Evolutionary conservation across 2,797 vertebrate genomes (phyloP).

Genomic region (Xenops minutus): DNA sequence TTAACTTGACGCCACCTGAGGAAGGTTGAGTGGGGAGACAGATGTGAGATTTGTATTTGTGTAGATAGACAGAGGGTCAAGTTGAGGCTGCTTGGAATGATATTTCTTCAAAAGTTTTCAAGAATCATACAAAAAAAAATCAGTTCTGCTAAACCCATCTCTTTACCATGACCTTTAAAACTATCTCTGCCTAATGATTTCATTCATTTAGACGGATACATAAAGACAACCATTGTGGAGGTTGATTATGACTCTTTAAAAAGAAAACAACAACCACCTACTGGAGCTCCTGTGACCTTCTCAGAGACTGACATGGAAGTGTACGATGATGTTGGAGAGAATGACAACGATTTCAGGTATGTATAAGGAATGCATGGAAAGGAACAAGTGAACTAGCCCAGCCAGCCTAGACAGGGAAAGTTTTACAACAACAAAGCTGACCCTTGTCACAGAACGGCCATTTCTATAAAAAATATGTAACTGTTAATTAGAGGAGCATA

Average conservation of each 20-base stretch:
- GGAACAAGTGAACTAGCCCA: not conserved
- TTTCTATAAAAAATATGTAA: not conserved
- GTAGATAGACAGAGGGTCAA: not conserved
- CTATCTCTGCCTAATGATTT: not conserved
- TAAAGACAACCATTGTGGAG: slow-evolving; percentile 87
- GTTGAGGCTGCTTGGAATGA: not conserved
- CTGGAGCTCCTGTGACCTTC: not conserved
- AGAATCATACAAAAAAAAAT: not conserved
- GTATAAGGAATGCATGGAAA: not conserved
- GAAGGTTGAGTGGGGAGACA: not conserved
- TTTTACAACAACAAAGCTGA: not conserved
- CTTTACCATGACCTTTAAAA: not conserved
- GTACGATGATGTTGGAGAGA: slow-evolving; percentile 87
- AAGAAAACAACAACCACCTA: slow-evolving; percentile 68
- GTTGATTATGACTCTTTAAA: slow-evolving; percentile 87
- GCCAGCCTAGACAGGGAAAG: not conserved
- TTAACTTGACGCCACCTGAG: not conserved
- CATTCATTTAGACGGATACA: slow-evolving; percentile 85
- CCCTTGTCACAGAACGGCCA: not conserved
- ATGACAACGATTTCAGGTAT: slow-evolving; percentile 67
- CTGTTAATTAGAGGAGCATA: not conserved
- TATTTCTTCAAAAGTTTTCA: not conserved
- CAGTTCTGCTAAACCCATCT: not conserved
- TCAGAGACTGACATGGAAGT: slow-evolving; percentile 80
- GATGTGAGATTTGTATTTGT: not conserved